Conservation (phyloP, 2,797 vertebrate genomes). For the Mormyrus proboscirostris region DNA sequence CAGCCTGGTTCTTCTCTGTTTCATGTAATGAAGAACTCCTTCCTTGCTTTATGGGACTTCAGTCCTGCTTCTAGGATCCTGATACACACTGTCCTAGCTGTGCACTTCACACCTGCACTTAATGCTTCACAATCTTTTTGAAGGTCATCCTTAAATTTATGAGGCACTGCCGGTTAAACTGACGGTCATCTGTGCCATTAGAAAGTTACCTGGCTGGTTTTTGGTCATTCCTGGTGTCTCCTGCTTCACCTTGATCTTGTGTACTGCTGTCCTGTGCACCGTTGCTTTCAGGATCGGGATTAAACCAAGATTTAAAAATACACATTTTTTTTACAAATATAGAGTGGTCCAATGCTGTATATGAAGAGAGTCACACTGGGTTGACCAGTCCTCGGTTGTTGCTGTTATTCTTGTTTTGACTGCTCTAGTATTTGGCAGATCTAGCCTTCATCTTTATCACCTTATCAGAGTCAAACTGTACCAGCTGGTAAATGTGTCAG, state of each 20-base stretch:
- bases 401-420: background rate
- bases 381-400: background rate
- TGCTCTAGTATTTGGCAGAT: background rate
- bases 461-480: slow-evolving; percentile 6
- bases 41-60: background rate
- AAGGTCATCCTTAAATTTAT: background rate
- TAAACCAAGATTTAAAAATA: background rate
- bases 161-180: background rate
- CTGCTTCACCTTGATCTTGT: background rate
- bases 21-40: background rate
- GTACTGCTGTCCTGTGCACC: background rate
- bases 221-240: background rate
- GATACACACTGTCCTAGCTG: background rate
- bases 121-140: background rate
- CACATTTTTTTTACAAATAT: background rate
- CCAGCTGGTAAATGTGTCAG: slow-evolving; percentile 1
- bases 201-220: background rate
- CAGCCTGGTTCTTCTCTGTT: background rate
- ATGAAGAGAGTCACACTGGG: background rate
- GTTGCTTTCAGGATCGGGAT: background rate
- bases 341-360: background rate
- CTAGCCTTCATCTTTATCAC: background rate
- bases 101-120: background rate
- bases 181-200: background rate
- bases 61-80: background rate